Evolutionary conservation across 2,113 vertebrate genomes (phyloP).

Genomic region (Barbus barbus): DNA sequence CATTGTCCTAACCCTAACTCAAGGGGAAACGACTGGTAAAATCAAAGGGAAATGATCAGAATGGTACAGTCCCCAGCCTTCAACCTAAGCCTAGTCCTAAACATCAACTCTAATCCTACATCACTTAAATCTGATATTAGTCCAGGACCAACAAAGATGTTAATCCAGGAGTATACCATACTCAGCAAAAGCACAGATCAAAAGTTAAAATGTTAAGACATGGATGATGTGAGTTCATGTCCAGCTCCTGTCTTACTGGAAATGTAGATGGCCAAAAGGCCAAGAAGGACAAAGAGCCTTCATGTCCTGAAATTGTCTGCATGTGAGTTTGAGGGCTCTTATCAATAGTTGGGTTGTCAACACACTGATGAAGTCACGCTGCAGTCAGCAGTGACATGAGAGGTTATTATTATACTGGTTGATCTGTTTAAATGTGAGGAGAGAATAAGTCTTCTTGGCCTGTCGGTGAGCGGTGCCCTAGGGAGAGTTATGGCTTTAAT

Average conservation of each 20-base stretch:
- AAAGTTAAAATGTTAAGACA: not conserved
- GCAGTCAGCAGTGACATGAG: conserved; percentile 52
- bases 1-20: not conserved
- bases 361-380: conserved; percentile 44
- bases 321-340: not conserved
- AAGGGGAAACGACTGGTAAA: not conserved
- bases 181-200: not conserved
- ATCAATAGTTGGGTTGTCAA: not conserved
- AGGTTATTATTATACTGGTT: conserved; percentile 55
- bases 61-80: not conserved
- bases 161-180: not conserved
- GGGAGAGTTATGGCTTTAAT: conserved; percentile 76
- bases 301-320: not conserved
- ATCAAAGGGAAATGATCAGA: not conserved
- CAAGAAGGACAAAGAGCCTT: not conserved
- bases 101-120: not conserved
- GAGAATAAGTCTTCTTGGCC: conserved; percentile 28
- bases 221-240: not conserved
- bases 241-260: not conserved
- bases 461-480: conserved; percentile 34
- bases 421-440: conserved; percentile 60
- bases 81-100: not conserved
- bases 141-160: not conserved
- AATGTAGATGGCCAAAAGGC: not conserved
- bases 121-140: not conserved